These are phyloP conservation scores for Picathartes gymnocephalus DNA, from an alignment of 2,113 vertebrate genomes.

Conservation along the genomic window DNA sequence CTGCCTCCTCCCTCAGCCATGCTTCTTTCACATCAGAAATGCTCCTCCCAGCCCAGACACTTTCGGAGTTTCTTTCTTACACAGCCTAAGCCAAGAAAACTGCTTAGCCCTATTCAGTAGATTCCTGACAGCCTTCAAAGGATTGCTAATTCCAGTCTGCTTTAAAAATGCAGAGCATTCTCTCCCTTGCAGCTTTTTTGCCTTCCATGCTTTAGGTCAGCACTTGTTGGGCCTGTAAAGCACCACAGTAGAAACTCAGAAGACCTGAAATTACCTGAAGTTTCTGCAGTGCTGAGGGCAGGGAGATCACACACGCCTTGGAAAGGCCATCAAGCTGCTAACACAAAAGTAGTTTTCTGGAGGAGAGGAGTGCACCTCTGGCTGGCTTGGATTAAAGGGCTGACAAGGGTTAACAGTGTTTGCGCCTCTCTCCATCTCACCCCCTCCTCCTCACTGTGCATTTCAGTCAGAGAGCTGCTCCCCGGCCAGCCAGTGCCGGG, in stretches of 20 bases:
- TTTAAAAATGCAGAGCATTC: neutral
- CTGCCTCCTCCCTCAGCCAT: neutral
- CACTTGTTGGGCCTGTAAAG: neutral
- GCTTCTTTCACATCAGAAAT: neutral
- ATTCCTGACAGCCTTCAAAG: neutral
- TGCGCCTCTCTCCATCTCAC: constrained; percentile 28
- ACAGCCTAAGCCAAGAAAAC: neutral
- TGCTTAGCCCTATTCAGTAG: neutral
- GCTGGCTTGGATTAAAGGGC: neutral
- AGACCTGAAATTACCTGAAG: neutral
- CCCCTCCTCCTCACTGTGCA: constrained; percentile 29
- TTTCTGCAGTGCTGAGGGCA: neutral
- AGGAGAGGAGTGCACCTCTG: neutral
- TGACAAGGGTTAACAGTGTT: constrained; percentile 62
- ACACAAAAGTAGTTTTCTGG: neutral
- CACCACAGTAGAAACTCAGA: neutral
- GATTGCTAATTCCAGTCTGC: neutral
- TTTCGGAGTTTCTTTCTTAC: neutral
- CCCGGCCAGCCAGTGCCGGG: neutral
- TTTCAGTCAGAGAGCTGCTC: constrained; percentile 49
- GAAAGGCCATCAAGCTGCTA: neutral
- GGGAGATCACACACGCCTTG: accelerated
- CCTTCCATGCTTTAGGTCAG: neutral
- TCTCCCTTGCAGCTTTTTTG: neutral
- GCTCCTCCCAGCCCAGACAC: neutral